Evolutionary conservation across 2,888 invertebrate species (phyloP).

Genomic region (Ornithoptera priamus): DNA sequence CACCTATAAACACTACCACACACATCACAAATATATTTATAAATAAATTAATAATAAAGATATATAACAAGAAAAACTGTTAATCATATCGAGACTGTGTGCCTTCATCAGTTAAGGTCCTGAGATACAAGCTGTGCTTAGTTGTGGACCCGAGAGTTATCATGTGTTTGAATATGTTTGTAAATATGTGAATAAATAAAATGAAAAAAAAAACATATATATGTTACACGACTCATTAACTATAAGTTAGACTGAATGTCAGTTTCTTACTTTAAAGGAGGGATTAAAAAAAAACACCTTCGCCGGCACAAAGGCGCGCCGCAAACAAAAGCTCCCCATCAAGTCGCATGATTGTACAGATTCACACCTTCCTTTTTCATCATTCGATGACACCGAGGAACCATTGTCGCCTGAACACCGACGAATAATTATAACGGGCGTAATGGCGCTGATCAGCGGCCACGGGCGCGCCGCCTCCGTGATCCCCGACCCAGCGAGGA

Average conservation of each 20-base stretch:
- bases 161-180: too few relatives aligned
- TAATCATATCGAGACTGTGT: too few relatives aligned
- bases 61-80: too few relatives aligned
- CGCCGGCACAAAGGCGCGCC: conserved; percentile 12
- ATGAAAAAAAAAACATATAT: too few relatives aligned
- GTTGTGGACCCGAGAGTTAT: too few relatives aligned
- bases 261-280: background rate
- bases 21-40: too few relatives aligned
- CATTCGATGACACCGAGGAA: conserved; percentile 35
- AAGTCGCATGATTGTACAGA: conserved; percentile 29
- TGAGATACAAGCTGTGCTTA: too few relatives aligned
- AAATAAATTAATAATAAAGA: too few relatives aligned
- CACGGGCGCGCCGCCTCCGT: conserved; percentile 4
- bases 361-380: conserved; percentile 24
- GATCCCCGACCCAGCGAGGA: conserved; percentile 20
- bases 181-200: too few relatives aligned
- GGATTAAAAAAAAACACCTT: background rate
- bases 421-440: conserved; percentile 23
- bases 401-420: conserved; percentile 33
- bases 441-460: conserved; percentile 30
- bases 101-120: too few relatives aligned
- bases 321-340: conserved; percentile 32
- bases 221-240: background rate
- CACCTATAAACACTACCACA: too few relatives aligned
- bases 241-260: background rate